phyloP scores from a whole-genome alignment of 2,888 invertebrate genomes.

The Monopis laevigella region DNA sequence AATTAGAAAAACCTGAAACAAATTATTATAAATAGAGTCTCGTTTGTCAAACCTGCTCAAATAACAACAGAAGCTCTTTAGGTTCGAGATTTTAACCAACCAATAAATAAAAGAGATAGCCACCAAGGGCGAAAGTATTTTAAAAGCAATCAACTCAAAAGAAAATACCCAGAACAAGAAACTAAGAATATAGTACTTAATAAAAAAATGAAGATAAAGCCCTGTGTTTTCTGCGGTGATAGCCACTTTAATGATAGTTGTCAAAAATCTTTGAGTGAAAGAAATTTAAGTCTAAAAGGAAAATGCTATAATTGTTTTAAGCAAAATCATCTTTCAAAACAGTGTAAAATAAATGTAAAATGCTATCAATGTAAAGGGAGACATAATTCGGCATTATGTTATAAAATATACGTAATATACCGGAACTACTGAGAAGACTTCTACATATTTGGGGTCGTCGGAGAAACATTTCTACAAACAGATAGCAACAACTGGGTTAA shows the following conservation, averaged over 20 bases:
- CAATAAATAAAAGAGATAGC: too few relatives aligned
- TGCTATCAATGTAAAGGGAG: neutral
- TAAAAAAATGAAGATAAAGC: neutral
- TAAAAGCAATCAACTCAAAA: too few relatives aligned
- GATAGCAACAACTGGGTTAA: too few relatives aligned
- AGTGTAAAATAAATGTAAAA: neutral
- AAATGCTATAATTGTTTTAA: slow-evolving; percentile 3
- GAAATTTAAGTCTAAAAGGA: neutral
- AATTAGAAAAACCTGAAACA: neutral
- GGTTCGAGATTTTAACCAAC: too few relatives aligned
- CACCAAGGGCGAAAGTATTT: too few relatives aligned
- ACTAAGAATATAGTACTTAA: too few relatives aligned
- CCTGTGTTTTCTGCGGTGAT: slow-evolving; percentile 1
- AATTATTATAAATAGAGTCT: neutral
- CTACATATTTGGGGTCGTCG: too few relatives aligned
- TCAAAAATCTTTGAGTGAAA: neutral
- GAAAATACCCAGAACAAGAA: neutral
- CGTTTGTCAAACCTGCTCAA: neutral
- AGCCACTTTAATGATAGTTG: slow-evolving; percentile 4
- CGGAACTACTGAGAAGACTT: neutral
- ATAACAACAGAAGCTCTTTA: neutral
- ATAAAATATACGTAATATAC: neutral
- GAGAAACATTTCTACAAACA: too few relatives aligned
- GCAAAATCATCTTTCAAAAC: neutral
- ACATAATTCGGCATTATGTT: slow-evolving; percentile 6